Evolutionary conservation across 2,888 invertebrate species (phyloP).

Genomic region (Ramazzottius varieornatus): DNA sequence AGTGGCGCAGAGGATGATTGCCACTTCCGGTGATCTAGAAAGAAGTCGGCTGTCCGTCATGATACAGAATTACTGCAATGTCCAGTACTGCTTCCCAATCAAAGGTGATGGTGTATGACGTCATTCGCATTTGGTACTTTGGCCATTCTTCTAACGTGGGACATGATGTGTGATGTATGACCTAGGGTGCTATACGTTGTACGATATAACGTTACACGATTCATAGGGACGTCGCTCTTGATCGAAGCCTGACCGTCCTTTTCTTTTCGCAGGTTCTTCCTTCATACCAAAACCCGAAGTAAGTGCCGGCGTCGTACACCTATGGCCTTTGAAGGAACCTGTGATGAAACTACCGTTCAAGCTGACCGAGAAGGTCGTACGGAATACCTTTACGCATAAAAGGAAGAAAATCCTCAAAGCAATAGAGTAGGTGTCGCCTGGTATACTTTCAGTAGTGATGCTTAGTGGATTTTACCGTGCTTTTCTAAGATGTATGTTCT

Average conservation of each 20-base stretch:
- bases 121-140: background rate
- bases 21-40: conserved; percentile 36
- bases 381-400: conserved; percentile 39
- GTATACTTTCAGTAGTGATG: background rate
- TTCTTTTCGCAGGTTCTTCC: conserved; percentile 31
- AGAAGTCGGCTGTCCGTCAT: conserved; percentile 73
- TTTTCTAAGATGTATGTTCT: too few relatives aligned
- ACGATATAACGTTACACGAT: too few relatives aligned
- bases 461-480: background rate
- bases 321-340: conserved; percentile 51
- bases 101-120: conserved; percentile 32
- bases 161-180: too few relatives aligned
- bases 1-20: conserved; percentile 72
- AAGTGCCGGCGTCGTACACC: conserved; percentile 74
- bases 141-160: conserved; percentile 3
- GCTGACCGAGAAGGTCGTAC: conserved; percentile 59
- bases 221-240: background rate
- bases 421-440: background rate
- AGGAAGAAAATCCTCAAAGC: background rate
- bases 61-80: conserved; percentile 70
- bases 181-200: too few relatives aligned
- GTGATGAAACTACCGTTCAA: conserved; percentile 46
- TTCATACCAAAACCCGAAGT: conserved; percentile 87
- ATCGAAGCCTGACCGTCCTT: background rate
- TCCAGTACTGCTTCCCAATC: conserved; percentile 56